Conservation (phyloP, 2,113 vertebrate species). For the Vireo altiloquus region DNA sequence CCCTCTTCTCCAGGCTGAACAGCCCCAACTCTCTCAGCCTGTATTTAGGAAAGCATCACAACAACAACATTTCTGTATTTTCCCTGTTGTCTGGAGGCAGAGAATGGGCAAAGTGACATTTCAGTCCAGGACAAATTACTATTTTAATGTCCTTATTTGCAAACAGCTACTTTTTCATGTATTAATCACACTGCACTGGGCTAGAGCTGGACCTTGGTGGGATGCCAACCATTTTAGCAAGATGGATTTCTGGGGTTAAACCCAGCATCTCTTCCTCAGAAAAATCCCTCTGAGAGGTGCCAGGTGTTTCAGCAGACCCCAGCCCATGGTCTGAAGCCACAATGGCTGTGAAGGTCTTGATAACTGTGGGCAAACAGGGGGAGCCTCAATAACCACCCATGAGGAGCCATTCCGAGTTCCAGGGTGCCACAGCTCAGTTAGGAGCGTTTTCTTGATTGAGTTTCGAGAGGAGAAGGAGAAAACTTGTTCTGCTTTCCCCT, state of each 20-base stretch:
- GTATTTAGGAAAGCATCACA: neutral
- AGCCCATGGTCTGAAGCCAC: neutral
- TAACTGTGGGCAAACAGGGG: neutral
- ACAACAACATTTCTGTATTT: neutral
- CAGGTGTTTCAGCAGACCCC: neutral
- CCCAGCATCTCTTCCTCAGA: neutral
- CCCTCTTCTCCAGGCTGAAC: neutral
- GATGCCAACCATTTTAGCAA: neutral
- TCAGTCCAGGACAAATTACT: neutral
- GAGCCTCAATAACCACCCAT: neutral
- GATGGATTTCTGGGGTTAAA: neutral
- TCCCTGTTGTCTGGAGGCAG: fast-evolving
- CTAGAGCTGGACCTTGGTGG: neutral
- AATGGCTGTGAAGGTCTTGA: neutral
- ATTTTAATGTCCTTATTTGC: neutral
- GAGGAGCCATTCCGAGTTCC: neutral
- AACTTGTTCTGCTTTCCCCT: neutral
- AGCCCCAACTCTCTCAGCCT: neutral
- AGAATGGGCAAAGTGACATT: neutral
- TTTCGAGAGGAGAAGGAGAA: neutral
- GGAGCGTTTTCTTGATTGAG: neutral
- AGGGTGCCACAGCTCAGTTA: neutral
- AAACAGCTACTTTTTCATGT: neutral
- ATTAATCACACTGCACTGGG: neutral
- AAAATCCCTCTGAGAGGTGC: neutral